Percentiles rank a stretch among this genome's conserved stretches.
Conservation (phyloP, 2,797 vertebrate genomes). For the Spea hammondii region DNA sequence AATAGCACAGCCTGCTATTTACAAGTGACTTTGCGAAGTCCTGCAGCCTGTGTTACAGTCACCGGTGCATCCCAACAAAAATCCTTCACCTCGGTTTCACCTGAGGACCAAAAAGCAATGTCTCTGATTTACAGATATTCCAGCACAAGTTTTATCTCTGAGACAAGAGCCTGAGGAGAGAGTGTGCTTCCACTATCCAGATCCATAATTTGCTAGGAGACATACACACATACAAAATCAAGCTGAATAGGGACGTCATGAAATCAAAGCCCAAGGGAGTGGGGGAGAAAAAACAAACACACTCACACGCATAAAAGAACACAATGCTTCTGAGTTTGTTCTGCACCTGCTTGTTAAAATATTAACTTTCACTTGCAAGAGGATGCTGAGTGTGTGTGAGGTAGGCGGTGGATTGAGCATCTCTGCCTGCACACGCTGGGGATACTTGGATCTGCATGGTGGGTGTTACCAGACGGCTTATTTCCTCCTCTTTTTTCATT, state of each 20-base stretch:
- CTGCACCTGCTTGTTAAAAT: constrained; percentile 49
- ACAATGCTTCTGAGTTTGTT: constrained; percentile 34
- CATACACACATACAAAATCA: constrained; percentile 23
- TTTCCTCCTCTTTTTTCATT: constrained; percentile 47
- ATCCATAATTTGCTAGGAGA: constrained; percentile 44
- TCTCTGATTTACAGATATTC: constrained; percentile 17
- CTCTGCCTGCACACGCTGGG: constrained; percentile 43
- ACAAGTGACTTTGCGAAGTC: constrained; percentile 42
- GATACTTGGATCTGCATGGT: constrained; percentile 45
- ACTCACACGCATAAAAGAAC: constrained; percentile 7
- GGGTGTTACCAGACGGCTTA: constrained; percentile 45
- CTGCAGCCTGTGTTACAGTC: constrained; percentile 13
- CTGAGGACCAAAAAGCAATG: constrained; percentile 21
- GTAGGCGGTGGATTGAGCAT: constrained; percentile 43
- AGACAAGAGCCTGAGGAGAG: constrained; percentile 3
- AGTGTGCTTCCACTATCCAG: constrained; percentile 12
- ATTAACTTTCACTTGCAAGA: constrained; percentile 47
- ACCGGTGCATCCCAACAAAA: constrained; percentile 21
- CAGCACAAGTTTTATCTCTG: constrained; percentile 27
- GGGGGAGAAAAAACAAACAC: constrained; percentile 23
- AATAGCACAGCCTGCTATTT: neutral
- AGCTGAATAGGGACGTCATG: constrained; percentile 38
- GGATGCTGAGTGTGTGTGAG: constrained; percentile 47
- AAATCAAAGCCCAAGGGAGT: constrained; percentile 45
- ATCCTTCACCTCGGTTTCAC: neutral